A percentile compares a stretch with the other conserved stretches of the same genome.
Conservation (phyloP, 2,113 vertebrate genomes). For the Hyaena hyaena region DNA sequence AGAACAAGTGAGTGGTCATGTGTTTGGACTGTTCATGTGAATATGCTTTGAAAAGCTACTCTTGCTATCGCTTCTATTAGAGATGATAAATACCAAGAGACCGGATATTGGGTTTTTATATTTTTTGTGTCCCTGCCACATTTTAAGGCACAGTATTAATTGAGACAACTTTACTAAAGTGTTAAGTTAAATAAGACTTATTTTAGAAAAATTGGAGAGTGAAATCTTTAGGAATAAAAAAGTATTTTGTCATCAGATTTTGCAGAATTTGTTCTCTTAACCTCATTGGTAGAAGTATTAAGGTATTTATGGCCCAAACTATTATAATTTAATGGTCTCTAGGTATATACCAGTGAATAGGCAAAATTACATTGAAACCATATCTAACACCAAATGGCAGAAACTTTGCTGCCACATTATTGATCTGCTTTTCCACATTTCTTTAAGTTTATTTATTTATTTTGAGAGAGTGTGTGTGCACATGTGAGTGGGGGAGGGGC, state of each 20-base stretch:
- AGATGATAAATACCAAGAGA: neutral
- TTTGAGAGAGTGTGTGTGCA: too few species aligned
- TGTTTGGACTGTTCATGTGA: neutral
- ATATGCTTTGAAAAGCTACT: neutral
- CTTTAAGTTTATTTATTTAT: too few species aligned
- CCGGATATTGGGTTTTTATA: neutral
- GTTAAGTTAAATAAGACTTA: neutral
- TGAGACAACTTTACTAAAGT: neutral
- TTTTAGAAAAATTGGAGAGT: neutral
- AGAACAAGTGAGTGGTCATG: conserved; percentile 90
- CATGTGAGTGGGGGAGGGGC: too few species aligned
- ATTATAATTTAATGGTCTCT: conserved; percentile 10
- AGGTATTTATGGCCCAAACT: neutral
- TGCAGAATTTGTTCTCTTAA: neutral
- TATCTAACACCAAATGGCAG: neutral
- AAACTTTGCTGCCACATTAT: conserved; percentile 23
- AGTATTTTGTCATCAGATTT: neutral
- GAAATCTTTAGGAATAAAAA: conserved; percentile 52
- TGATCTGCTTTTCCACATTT: conserved; percentile 17
- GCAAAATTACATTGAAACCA: conserved; percentile 17
- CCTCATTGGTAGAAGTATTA: neutral
- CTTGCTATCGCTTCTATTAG: neutral
- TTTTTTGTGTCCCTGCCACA: neutral
- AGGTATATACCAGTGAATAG: neutral
- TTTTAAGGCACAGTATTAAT: neutral